Conservation (phyloP, 2,888 invertebrate species). For the Ceramica pisi region DNA sequence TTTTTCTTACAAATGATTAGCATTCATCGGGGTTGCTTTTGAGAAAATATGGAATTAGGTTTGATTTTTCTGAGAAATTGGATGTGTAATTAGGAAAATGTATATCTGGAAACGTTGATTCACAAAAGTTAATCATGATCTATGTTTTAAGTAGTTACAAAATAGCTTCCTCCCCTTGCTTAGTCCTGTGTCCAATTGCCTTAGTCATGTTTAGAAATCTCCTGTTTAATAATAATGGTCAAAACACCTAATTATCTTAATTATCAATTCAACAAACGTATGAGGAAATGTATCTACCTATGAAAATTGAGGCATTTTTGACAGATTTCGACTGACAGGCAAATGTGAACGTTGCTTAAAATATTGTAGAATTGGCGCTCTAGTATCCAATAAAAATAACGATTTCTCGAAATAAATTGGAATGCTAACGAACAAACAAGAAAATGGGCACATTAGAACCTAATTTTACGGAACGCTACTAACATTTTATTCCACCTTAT, state of each 20-base stretch:
- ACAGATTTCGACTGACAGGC: no score
- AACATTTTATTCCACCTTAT: slow-evolving; percentile 78
- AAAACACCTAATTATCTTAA: neutral
- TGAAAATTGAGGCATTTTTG: no score
- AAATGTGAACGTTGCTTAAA: no score
- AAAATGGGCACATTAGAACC: slow-evolving; percentile 59
- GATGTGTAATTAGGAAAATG: slow-evolving; percentile 3
- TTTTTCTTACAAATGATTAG: slow-evolving; percentile 57
- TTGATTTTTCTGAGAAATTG: slow-evolving; percentile 12
- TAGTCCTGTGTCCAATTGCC: no score
- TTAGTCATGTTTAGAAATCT: neutral
- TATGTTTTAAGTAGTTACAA: neutral
- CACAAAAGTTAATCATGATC: neutral
- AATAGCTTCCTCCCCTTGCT: neutral
- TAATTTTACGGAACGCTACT: slow-evolving; percentile 65
- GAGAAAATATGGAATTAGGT: slow-evolving; percentile 27
- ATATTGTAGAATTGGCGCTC: no score
- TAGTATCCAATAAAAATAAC: slow-evolving; percentile 13
- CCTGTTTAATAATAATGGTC: neutral
- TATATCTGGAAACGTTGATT: neutral
- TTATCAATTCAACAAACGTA: no score
- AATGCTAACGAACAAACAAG: slow-evolving; percentile 45
- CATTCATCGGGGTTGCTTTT: slow-evolving; percentile 57
- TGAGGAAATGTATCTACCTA: no score
- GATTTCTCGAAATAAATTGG: slow-evolving; percentile 40